Evolutionary conservation across 53 echinoderm and acorn worm species (phyloP).

Genomic region (Crossaster papposus): DNA sequence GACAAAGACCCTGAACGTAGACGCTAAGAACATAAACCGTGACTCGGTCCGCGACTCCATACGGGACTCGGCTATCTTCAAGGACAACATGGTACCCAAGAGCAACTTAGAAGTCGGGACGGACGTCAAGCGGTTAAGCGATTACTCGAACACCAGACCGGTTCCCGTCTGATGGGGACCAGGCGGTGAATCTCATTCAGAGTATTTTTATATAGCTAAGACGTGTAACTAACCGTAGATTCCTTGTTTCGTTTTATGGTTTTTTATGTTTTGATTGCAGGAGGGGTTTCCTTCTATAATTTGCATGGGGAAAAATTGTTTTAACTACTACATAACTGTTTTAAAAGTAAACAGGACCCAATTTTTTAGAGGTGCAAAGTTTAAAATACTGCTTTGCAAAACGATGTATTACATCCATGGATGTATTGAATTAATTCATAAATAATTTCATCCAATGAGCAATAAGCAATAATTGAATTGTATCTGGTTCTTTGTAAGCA

Average conservation of each 20-base stretch:
- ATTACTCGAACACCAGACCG: conserved; percentile 14
- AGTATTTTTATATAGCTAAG: conserved; percentile 41
- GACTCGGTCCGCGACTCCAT: conserved; percentile 84
- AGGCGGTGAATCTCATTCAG: background rate
- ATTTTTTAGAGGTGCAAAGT: background rate
- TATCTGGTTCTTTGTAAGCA: too few relatives aligned
- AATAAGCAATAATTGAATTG: too few relatives aligned
- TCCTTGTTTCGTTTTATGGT: background rate
- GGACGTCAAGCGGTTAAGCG: conserved; percentile 78
- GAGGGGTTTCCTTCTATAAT: background rate
- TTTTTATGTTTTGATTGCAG: background rate
- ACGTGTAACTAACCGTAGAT: background rate
- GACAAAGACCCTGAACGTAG: conserved; percentile 82
- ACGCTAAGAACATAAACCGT: conserved; percentile 78
- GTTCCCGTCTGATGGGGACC: conserved; percentile 47
- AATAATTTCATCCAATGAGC: too few relatives aligned
- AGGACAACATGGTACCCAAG: conserved; percentile 85
- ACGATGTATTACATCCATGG: too few relatives aligned
- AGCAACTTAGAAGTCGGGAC: conserved; percentile 70
- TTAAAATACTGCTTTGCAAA: too few relatives aligned
- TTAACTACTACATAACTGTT: background rate
- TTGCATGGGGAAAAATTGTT: background rate
- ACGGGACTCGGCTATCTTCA: conserved; percentile 87
- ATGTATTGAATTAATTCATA: too few relatives aligned
- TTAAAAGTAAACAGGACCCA: background rate